phyloP scores from a whole-genome alignment of 2,888 invertebrate species.

The Hylaea fasciaria region DNA sequence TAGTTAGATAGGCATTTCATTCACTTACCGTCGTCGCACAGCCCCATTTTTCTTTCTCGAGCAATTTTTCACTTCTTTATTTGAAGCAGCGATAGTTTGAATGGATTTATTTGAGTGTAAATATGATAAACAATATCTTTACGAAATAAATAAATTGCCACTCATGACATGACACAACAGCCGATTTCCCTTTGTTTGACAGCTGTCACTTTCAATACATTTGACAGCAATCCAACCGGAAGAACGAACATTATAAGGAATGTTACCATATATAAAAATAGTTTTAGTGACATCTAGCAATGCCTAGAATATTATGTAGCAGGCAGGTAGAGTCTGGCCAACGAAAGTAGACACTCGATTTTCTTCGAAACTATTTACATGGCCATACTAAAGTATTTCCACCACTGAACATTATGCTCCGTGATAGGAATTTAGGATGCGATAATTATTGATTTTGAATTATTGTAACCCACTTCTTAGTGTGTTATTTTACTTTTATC shows the following conservation, averaged over 20 bases:
- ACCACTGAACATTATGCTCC: no score
- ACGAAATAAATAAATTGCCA: slow-evolving; percentile 25
- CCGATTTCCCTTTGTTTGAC: slow-evolving; percentile 38
- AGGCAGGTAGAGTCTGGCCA: no score
- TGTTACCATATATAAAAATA: slow-evolving; percentile 19
- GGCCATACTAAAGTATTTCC: no score
- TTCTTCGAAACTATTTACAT: no score
- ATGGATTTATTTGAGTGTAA: not conserved
- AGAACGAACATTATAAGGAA: slow-evolving; percentile 35
- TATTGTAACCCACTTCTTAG: no score
- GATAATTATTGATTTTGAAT: no score
- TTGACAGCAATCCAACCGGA: slow-evolving; percentile 34
- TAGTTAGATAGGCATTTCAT: slow-evolving; percentile 38
- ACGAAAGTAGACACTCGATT: no score
- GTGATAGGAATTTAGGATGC: no score
- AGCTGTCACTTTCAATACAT: slow-evolving; percentile 44
- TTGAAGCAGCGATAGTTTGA: not conserved
- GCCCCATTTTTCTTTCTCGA: slow-evolving; percentile 61
- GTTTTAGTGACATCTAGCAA: slow-evolving; percentile 38
- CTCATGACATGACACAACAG: slow-evolving; percentile 28
- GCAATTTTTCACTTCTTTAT: slow-evolving; percentile 23
- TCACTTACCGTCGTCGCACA: slow-evolving; percentile 77
- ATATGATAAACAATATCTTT: slow-evolving; percentile 12
- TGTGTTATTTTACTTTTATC: no score
- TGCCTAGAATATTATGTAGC: slow-evolving; percentile 16